These are phyloP conservation scores for Enteromius paludinosus DNA, from an alignment of 2,797 vertebrate genomes.

Conservation along the genomic window DNA sequence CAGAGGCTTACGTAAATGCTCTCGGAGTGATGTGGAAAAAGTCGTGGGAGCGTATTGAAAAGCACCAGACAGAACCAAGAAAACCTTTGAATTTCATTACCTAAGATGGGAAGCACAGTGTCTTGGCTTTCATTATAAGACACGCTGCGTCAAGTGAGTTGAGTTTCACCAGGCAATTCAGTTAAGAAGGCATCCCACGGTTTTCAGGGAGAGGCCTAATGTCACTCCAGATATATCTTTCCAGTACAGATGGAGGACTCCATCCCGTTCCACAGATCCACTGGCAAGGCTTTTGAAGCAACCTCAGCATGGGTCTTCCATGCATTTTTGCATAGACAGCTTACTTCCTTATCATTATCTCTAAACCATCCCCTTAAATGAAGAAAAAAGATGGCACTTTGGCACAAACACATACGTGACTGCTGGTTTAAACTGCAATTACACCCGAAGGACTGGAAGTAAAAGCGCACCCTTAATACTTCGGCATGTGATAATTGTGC, in stretches of 20 bases:
- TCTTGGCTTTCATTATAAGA: slow-evolving; percentile 38
- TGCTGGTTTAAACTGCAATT: slow-evolving; percentile 10
- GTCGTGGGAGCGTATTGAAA: slow-evolving; percentile 7
- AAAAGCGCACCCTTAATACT: slow-evolving; percentile 45
- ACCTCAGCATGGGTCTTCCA: slow-evolving; percentile 22
- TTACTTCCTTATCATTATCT: slow-evolving; percentile 22
- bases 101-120: slow-evolving; percentile 10
- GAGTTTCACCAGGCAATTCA: slow-evolving; percentile 29
- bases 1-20: slow-evolving; percentile 42
- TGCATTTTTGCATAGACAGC: slow-evolving; percentile 21
- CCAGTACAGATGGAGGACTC: slow-evolving; percentile 20
- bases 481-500: slow-evolving; percentile 56
- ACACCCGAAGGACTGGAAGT: slow-evolving; percentile 24
- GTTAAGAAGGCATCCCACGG: slow-evolving; percentile 29
- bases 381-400: neutral
- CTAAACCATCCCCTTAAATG: neutral
- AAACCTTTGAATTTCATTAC: slow-evolving; percentile 42
- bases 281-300: slow-evolving; percentile 23
- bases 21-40: slow-evolving; percentile 21
- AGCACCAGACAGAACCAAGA: slow-evolving; percentile 3
- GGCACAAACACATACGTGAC: slow-evolving; percentile 21
- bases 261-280: slow-evolving; percentile 28
- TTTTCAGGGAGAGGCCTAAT: slow-evolving; percentile 41
- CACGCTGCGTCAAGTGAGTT: slow-evolving; percentile 33
- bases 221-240: slow-evolving; percentile 42